Base-by-base conservation (phyloP, 2,888 invertebrate genomes). In the Belgica antarctica region DNA sequence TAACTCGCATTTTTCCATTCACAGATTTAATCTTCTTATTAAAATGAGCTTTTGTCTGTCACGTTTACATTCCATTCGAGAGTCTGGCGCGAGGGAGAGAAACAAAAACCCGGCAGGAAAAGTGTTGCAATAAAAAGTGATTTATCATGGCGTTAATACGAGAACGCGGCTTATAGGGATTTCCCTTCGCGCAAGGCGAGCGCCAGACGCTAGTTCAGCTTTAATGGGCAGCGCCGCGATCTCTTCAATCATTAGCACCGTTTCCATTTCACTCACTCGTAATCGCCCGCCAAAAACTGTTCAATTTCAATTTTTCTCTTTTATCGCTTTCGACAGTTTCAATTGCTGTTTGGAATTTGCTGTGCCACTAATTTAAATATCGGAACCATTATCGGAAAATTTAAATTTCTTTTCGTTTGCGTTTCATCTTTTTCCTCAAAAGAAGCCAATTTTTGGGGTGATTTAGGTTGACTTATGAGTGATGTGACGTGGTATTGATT, bases 21-120 rank as follows among this genome's bases (percentile, higher is more conserved):
- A 25, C 15, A 12, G 15, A 27, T 25, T 61, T 61, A 61, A 61
- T 24, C 61, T 61, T 61, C 61, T 61, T 61, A 61, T n/a, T 25
- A 27, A 61, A 61, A 61, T 61, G 28, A 61, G 61, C 61, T 61
- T n/a, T 61, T 61, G 27, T 12, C 61, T 61, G 61, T 24, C 24
- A 61, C 61, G 27, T 61, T 61, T 61, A 12, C 15, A 15, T 46
- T n/a, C n/a, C 46, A 46, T 46, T n/a, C n/a, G n/a, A n/a, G n/a
- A n/a, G n/a, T n/a, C n/a, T n/a, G n/a, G n/a, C n/a, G n/a, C 17
- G 15, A 47, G 3, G 15, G 46, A 7, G 46, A 12, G 46, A 47
- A 47, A 47, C n/a, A n/a, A n/a, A n/a, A n/a, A n/a, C n/a, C n/a
- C n/a, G 15, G 47, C 47, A 15, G 15, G 12, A 47, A n/a, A 15